Conservation (phyloP, 2,888 invertebrate genomes). For the Mechanitis messenoides region DNA sequence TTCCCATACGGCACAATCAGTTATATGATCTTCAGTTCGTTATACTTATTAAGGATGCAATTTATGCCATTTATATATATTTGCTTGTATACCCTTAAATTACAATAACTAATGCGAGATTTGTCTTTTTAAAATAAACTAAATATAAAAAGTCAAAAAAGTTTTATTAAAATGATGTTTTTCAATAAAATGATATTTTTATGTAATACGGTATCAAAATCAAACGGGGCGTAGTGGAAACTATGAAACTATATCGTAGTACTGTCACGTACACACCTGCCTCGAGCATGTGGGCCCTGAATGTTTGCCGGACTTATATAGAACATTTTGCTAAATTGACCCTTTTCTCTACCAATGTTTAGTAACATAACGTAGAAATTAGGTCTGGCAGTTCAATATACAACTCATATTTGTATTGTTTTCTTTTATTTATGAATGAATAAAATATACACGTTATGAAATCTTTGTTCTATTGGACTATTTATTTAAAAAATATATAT, state of each 20-base stretch:
- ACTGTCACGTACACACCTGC: slow-evolving; percentile 41
- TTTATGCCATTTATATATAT: too few species aligned
- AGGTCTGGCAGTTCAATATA: not conserved
- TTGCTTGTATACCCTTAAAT: too few species aligned
- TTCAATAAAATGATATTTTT: slow-evolving; percentile 12
- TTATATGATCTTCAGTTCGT: too few species aligned
- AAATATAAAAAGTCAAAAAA: not conserved
- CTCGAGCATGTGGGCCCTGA: slow-evolving; percentile 17
- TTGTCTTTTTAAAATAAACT: too few species aligned
- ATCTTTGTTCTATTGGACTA: too few species aligned
- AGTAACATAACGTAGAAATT: slow-evolving; percentile 3
- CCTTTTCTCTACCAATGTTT: slow-evolving; percentile 4
- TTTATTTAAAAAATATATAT: too few species aligned
- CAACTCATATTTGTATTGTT: not conserved
- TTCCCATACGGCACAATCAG: too few species aligned
- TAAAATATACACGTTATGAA: not conserved
- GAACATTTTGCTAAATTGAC: slow-evolving; percentile 10
- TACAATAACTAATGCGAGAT: too few species aligned
- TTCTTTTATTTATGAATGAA: not conserved
- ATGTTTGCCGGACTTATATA: slow-evolving; percentile 18
- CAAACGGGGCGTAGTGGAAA: slow-evolving; percentile 17
- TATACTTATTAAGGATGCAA: too few species aligned
- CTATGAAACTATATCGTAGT: slow-evolving; percentile 39
- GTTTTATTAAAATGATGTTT: not conserved
- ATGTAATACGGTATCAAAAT: slow-evolving; percentile 13